Conservation (phyloP, 2,888 invertebrate genomes). For the Rapana venosa region DNA sequence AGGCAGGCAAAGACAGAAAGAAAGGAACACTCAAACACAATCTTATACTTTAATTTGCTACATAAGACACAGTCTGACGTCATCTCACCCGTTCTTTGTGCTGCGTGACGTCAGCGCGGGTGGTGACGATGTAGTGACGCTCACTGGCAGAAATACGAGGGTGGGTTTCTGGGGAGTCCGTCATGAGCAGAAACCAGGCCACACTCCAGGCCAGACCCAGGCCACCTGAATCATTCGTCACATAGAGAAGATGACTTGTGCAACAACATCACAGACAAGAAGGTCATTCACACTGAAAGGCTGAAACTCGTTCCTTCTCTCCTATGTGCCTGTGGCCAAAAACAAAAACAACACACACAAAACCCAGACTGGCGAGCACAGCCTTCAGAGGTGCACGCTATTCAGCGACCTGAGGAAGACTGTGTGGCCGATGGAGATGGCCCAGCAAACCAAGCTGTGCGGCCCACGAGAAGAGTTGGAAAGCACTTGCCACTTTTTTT, state of each 20-base stretch:
- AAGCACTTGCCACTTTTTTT: too few relatives aligned
- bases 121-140: slow-evolving; percentile 24
- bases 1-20: neutral
- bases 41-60: neutral
- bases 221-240: neutral
- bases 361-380: too few relatives aligned
- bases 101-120: neutral
- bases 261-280: too few relatives aligned
- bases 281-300: neutral
- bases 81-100: neutral
- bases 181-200: slow-evolving; percentile 28
- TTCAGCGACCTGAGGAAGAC: too few relatives aligned
- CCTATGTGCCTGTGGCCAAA: too few relatives aligned
- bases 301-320: neutral
- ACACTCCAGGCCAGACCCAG: slow-evolving; percentile 30
- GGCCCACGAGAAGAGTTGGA: too few relatives aligned
- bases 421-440: too few relatives aligned
- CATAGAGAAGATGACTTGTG: too few relatives aligned
- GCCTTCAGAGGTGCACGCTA: too few relatives aligned
- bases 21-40: neutral
- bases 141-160: slow-evolving; percentile 22
- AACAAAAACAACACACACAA: too few relatives aligned
- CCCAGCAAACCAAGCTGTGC: too few relatives aligned
- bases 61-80: neutral
- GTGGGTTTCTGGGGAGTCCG: slow-evolving; percentile 31